Percentiles rank a stretch among this genome's conserved stretches.
Evolutionary conservation across 2,888 invertebrate species (phyloP).

Genomic region (Odontomyia ornata): DNA sequence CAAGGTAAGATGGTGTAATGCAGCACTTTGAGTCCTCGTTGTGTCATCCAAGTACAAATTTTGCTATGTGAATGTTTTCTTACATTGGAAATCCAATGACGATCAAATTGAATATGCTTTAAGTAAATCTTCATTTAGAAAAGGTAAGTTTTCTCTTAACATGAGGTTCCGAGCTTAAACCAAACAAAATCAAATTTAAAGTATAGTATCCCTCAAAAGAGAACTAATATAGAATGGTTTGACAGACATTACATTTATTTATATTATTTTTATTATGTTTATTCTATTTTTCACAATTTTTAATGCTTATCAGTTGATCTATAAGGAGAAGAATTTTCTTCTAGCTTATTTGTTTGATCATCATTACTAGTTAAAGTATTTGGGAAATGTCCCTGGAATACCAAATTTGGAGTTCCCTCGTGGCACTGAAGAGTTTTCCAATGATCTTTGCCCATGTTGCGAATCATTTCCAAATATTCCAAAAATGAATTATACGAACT

Average conservation of each 20-base stretch:
- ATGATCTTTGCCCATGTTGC: constrained; percentile 56
- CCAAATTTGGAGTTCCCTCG: constrained; percentile 50
- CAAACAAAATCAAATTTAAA: too few species aligned
- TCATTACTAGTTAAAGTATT: constrained; percentile 28
- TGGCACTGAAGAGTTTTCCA: constrained; percentile 55
- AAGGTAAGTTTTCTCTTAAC: neutral
- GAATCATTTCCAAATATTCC: constrained; percentile 58
- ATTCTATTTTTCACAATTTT: constrained; percentile 11
- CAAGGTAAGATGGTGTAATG: constrained; percentile 44
- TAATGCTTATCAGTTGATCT: constrained; percentile 41
- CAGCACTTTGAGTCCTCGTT: neutral
- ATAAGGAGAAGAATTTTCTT: constrained; percentile 19
- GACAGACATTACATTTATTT: neutral
- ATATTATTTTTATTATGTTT: neutral
- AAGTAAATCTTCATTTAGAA: neutral
- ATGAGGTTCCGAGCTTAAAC: too few species aligned
- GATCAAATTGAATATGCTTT: constrained; percentile 20
- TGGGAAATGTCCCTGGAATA: constrained; percentile 46
- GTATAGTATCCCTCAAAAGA: too few species aligned
- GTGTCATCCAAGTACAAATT: neutral
- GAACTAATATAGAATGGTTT: too few species aligned
- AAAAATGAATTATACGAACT: constrained; percentile 57
- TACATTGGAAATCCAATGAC: constrained; percentile 48
- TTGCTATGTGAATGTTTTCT: constrained; percentile 20
- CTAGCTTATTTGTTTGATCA: constrained; percentile 42